Percentiles rank a stretch among this genome's conserved stretches.
phyloP scores from a whole-genome alignment of 2,888 invertebrate species.

The Clitarchus hookeri region DNA sequence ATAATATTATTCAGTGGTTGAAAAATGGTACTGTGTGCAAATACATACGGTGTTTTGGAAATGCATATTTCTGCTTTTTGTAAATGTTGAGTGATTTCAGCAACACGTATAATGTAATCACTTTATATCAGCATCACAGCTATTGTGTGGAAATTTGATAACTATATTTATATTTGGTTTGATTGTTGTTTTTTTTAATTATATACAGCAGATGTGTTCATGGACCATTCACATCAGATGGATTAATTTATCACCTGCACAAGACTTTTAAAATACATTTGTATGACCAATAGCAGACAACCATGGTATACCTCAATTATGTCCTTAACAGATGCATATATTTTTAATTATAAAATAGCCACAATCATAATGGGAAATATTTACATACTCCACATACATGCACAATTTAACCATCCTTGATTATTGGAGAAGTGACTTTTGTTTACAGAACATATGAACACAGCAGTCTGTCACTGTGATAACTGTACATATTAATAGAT shows the following conservation, averaged over 20 bases:
- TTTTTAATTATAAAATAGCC: conserved; percentile 25
- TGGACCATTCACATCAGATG: not conserved
- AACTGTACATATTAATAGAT: conserved; percentile 22
- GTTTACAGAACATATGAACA: not conserved
- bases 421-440: not conserved
- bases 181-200: not conserved
- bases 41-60: not conserved
- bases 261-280: conserved; percentile 12
- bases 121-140: conserved; percentile 10
- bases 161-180: conserved; percentile 1
- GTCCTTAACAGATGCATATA: conserved; percentile 19
- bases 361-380: not conserved
- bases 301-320: conserved; percentile 23
- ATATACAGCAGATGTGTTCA: conserved; percentile 17
- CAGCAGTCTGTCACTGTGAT: conserved; percentile 22
- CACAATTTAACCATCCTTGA: conserved; percentile 23
- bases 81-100: conserved; percentile 4
- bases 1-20: conserved; percentile 1
- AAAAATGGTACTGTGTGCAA: conserved; percentile 2
- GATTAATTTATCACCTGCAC: conserved; percentile 22
- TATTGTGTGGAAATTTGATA: conserved; percentile 11
- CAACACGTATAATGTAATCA: not conserved
- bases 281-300: conserved; percentile 25
- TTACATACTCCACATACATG: not conserved
- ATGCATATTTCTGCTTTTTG: not conserved